Base-by-base conservation (phyloP, 2,888 invertebrate genomes). In the Sialis fuliginosa region DNA sequence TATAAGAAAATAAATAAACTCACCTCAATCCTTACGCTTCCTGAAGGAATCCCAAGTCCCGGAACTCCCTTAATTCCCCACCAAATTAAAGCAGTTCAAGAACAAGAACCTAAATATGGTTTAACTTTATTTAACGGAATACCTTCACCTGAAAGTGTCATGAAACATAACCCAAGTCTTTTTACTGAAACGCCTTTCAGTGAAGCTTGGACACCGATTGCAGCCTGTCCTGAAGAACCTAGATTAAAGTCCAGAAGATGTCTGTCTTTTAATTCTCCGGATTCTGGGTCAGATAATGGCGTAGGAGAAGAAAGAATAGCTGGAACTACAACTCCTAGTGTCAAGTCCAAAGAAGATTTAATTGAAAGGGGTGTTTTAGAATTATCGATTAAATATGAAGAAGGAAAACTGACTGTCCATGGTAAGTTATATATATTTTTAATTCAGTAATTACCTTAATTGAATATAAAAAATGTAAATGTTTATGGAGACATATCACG, bases 321-420 rank as follows among this genome's bases (percentile, higher is more conserved):
- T n/a, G 48, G 44, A 32, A 50, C 52, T 45, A 46, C 48, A 6
- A 45, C 47, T 1, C 49, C 43, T 10, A 10, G 31, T 31, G 31
- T 42, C 30, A 34, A 31, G 33, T 46, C 42, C 9, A 34, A 42
- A 34, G 37, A 45, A 39, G 37, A 34, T 45, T 48, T 54, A 33
- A 61, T 62, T 47, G 55, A 56, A 6, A 57, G 58, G 34, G 68
- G 69, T 34, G 55, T 54, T 12, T 54, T 70, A 52, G 66, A 69
- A 49, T 53, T 70, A 48, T 60, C 59, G 33, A 57, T 69, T 12
- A 57, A 58, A 48, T 58, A 56, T 49, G 57, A 57, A 42, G 54
- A 57, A 10, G 60, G 62, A 3, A 55, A 58, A 10, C 51, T 69
- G 12, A 56, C 60, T 45, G 60, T 69, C 12, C 63, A 67, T 54